Evolutionary conservation across 2,113 vertebrate genomes (phyloP).

Genomic region (Galbula dea): DNA sequence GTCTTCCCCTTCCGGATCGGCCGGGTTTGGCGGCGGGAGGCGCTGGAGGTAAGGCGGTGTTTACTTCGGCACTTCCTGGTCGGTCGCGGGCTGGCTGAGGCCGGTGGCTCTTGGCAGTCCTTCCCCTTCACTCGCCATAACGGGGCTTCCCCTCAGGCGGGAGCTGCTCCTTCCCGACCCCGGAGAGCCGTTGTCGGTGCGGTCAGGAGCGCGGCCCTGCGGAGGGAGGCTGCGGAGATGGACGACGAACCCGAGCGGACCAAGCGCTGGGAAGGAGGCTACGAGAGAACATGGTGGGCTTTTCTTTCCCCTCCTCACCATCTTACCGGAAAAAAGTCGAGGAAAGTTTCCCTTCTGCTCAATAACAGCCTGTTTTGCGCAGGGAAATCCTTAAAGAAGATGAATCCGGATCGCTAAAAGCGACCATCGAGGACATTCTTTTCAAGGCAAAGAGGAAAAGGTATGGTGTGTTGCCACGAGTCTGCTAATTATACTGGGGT

Average conservation of each 20-base stretch:
- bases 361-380: neutral
- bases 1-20: fast-evolving
- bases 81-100: too few species aligned
- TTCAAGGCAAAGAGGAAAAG: conserved; percentile 94
- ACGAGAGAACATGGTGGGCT: conserved; percentile 91
- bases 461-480: conserved; percentile 17
- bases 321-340: neutral
- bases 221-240: conserved; percentile 66
- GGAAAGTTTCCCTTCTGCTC: neutral
- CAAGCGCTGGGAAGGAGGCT: conserved; percentile 98
- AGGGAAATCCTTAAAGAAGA: conserved; percentile 98
- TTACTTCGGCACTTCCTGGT: fast-evolving
- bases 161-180: neutral
- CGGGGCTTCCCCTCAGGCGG: neutral
- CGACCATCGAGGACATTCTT: conserved; percentile 92
- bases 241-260: conserved; percentile 94
- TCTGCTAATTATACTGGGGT: fast-evolving
- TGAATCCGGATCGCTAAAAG: conserved; percentile 93
- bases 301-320: too few species aligned
- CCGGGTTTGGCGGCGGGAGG: fast-evolving
- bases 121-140: neutral
- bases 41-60: too few species aligned
- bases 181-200: too few species aligned
- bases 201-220: neutral
- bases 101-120: too few species aligned